Base-by-base conservation (phyloP, 2,113 vertebrate species). In the Apaloderma vittatum region DNA sequence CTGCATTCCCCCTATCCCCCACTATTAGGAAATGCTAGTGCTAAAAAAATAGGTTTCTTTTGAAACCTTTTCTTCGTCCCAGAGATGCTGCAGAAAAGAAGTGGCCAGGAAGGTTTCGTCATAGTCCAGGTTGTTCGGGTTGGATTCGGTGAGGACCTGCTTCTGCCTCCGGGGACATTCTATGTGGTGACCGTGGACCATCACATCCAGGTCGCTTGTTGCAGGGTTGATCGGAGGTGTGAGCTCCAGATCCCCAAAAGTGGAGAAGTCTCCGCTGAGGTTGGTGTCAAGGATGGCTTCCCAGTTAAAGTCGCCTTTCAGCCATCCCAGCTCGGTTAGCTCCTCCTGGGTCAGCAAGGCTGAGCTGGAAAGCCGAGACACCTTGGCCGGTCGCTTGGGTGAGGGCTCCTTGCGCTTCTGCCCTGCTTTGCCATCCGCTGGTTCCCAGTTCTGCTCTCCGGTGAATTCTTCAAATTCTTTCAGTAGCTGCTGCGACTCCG, bases 271-370 rank as follows among this genome's bases (percentile, higher is more conserved):
- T 20, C 98, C 98, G 0, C 91, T 97, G 23, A 97, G 98, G 15
- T 98, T 97, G 3, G 98, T 98, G 65, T 99, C 98, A 11, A 99
- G 98, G 92, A 99, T 97, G 80, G 99, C 98, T 58, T 99, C 99
- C 99, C 99, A 99, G 98, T 99, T 99, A 75, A 99, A 99, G 97
- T 98, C 98, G 14, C 99, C 99, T 93, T 99, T 99, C 65, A 99
- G 98, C 0, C 99, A 98, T 8, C 98, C 99, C 65, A 99, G 97
- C 90, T 99, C 99, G 0, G 97, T 98, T 92, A 99, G 98, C 16
- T 99, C 99, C 12, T 99, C 99, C 23, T 93, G 97, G 37, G 91
- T 97, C 82, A 99, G 98, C 94, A 99, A 96, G 6, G 99, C 98
- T 2, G 98, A 98, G 94, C 97, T 98, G 89, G 98, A 98, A 6